Conservation (phyloP, 2,888 invertebrate genomes). For the Cheilosia vulpina region DNA sequence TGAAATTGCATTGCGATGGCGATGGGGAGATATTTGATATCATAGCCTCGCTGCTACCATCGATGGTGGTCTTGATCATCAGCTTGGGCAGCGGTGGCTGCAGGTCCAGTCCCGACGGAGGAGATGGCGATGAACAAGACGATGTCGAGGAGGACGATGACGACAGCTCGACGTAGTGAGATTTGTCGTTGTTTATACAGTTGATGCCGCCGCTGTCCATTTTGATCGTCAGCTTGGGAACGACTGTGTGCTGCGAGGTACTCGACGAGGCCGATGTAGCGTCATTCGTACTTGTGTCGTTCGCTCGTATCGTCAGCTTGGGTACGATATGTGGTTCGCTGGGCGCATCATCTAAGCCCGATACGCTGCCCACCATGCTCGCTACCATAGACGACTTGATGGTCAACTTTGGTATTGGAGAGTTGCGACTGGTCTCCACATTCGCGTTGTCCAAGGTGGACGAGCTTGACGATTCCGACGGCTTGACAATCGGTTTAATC, state of each 20-base stretch:
- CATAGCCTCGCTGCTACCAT: slow-evolving; percentile 80
- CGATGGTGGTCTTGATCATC: slow-evolving; percentile 85
- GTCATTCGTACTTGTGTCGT: slow-evolving; percentile 79
- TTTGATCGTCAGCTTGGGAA: slow-evolving; percentile 83
- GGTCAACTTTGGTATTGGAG: slow-evolving; percentile 78
- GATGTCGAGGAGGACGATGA: slow-evolving; percentile 72
- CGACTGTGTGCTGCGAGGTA: slow-evolving; percentile 78
- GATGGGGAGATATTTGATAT: slow-evolving; percentile 80
- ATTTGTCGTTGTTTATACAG: slow-evolving; percentile 69
- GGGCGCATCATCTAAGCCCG: slow-evolving; percentile 35
- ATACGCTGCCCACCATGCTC: slow-evolving; percentile 39
- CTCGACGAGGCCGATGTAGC: slow-evolving; percentile 77
- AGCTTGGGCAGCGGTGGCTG: slow-evolving; percentile 85
- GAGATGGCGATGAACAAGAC: slow-evolving; percentile 73
- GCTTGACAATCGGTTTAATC: slow-evolving; percentile 80
- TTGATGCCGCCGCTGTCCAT: slow-evolving; percentile 78
- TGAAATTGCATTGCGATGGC: slow-evolving; percentile 74
- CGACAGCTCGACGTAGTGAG: slow-evolving; percentile 56
- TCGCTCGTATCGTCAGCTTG: slow-evolving; percentile 82
- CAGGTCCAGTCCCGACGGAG: slow-evolving; percentile 54
- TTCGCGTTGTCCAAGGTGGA: slow-evolving; percentile 79
- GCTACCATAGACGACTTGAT: slow-evolving; percentile 76
- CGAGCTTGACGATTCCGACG: slow-evolving; percentile 79
- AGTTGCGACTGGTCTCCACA: slow-evolving; percentile 54
- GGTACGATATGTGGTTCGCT: slow-evolving; percentile 82